A percentile compares a stretch with the other conserved stretches of the same genome.
These are phyloP conservation scores for Loxodonta africana DNA, from an alignment of 2,113 vertebrate genomes.

Conservation along the genomic window DNA sequence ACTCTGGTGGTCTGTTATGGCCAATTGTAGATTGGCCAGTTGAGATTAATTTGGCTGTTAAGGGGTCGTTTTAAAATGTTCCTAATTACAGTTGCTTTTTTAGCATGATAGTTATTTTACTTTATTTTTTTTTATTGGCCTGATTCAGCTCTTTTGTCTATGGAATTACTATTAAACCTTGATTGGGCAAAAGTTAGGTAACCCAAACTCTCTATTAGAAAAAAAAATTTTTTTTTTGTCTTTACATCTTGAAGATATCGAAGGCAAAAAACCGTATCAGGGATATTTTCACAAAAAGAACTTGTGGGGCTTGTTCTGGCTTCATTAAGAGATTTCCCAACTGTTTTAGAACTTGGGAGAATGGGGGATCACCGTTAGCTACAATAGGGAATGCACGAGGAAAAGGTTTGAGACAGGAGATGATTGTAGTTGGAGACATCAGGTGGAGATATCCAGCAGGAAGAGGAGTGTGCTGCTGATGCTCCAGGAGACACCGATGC, in stretches of 20 bases:
- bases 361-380: not conserved
- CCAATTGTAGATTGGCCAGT: slow-evolving; percentile 84
- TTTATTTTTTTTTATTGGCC: not conserved
- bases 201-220: not conserved
- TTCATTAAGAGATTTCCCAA: not conserved
- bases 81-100: slow-evolving; percentile 19
- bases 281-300: not conserved
- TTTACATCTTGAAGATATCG: not conserved
- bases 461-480: not conserved
- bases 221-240: not conserved
- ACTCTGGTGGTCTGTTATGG: slow-evolving; percentile 58
- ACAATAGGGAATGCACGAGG: not conserved
- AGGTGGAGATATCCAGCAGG: not conserved
- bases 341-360: no score
- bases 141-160: not conserved
- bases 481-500: not conserved
- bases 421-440: not conserved
- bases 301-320: not conserved
- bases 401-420: not conserved
- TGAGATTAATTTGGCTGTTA: not conserved
- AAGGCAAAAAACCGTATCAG: not conserved
- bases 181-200: not conserved
- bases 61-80: not conserved
- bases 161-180: not conserved
- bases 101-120: not conserved